Conservation (phyloP, 2,888 invertebrate genomes). For the Papilio gigon region DNA sequence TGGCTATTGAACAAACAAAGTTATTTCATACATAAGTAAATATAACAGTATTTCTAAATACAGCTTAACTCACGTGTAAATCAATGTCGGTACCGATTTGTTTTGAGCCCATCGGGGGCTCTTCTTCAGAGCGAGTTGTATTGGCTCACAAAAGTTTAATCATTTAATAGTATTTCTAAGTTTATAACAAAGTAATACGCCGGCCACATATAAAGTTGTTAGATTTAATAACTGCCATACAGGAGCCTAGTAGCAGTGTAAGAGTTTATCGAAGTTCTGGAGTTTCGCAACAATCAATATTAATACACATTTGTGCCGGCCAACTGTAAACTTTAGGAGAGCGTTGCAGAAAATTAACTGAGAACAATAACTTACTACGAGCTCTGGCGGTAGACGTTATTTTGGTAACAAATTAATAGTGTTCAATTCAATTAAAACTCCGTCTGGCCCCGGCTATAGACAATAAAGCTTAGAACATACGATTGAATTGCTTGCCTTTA, state of each 20-base stretch:
- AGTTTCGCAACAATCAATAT: constrained; percentile 38
- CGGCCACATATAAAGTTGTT: constrained; percentile 22
- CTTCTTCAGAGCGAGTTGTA: too few species aligned
- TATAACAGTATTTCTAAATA: not conserved
- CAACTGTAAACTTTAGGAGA: constrained; percentile 44
- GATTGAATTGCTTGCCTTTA: constrained; percentile 30
- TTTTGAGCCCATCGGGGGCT: too few species aligned
- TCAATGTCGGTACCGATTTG: too few species aligned
- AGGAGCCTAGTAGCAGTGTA: constrained; percentile 18
- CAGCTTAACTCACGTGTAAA: too few species aligned
- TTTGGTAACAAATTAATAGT: constrained; percentile 49
- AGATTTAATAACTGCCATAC: constrained; percentile 23
- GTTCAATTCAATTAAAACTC: constrained; percentile 51
- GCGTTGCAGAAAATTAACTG: constrained; percentile 45
- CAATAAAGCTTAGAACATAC: constrained; percentile 38
- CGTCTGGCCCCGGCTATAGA: constrained; percentile 43
- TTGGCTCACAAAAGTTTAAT: too few species aligned
- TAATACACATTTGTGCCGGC: constrained; percentile 41
- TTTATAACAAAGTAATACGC: not conserved
- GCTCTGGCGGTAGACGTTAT: constrained; percentile 44
- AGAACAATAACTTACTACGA: constrained; percentile 43
- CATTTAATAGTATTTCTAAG: too few species aligned
- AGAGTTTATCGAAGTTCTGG: constrained; percentile 30
- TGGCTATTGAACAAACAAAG: too few species aligned
- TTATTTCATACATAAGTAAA: not conserved